Evolutionary conservation across 1,140 invertebrate species (phyloP), one percentile per base, ranked within the genome.

Genomic region (Brachionus angularis): DNA sequence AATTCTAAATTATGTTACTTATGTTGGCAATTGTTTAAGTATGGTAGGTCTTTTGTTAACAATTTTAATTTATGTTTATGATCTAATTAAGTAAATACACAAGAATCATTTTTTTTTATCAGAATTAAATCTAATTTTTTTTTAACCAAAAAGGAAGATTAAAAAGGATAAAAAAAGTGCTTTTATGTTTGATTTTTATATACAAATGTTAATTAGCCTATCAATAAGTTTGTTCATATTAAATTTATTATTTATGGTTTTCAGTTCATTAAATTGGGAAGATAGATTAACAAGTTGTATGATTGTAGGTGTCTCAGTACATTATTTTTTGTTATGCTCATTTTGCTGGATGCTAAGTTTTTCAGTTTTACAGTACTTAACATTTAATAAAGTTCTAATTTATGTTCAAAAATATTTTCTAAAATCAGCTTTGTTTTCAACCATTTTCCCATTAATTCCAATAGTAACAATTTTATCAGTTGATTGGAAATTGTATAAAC

Each of bases 181-280:
- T n/a, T 16, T 47, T 7, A 67, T 67, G 62, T 67, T 67, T 67
- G 62, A 67, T 23, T 67, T 47, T 47, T 67, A 67, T 47, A 47
- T 67, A 23, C 27, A 47, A 50, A 34, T 47, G 23, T 50, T 67
- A 5, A 67, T 67, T n/a, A 27, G 39, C 27, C 36, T 67, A 27
- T 34, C 18, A 21, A n/a, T 29, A 33, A 47, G 42, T 33, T 47
- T 67, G 29, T 50, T 67, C 8, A 12, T 67, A 47, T n/a, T 67
- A 14, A 67, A 67, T 47, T 12, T 67, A 33, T 67, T 50, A 47
- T 67, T 27, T 47, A 10, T 67, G 12, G 29, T 47, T 33, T 67
- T 67, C 14, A 50, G 42, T 25, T 46, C 36, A 23, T 18, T 46
- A 12, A 67, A 50, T 47, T 67, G 62, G 62, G 21, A 46, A 23